Percentiles rank a stretch among this genome's conserved stretches.
These are phyloP conservation scores for Gymnocheta viridis DNA, from an alignment of 2,888 invertebrate species.

Conservation along the genomic window DNA sequence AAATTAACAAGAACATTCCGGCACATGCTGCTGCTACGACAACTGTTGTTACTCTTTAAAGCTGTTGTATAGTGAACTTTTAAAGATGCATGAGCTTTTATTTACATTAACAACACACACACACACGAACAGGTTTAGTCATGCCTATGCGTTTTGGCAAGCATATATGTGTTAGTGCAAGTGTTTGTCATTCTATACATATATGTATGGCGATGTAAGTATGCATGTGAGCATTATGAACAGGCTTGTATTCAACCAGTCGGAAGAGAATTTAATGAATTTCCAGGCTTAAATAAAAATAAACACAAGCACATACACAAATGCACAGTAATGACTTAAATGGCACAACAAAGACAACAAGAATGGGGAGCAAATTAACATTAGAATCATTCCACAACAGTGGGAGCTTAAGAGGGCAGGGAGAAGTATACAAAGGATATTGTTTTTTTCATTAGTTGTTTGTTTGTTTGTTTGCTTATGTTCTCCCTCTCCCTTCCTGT, in stretches of 20 bases:
- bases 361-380: constrained; percentile 54
- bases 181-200: not conserved
- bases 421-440: constrained; percentile 27
- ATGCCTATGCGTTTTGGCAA: not conserved
- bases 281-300: constrained; percentile 70
- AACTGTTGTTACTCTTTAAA: constrained; percentile 31
- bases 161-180: not conserved
- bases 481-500: not conserved
- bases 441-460: constrained; percentile 15
- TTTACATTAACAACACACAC: constrained; percentile 17
- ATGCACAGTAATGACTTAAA: constrained; percentile 63
- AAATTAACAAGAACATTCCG: constrained; percentile 57
- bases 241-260: constrained; percentile 71
- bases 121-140: not conserved
- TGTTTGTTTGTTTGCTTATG: constrained; percentile 29
- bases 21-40: constrained; percentile 34
- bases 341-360: constrained; percentile 42
- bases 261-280: constrained; percentile 76
- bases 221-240: constrained; percentile 49
- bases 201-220: not conserved
- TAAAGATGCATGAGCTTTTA: constrained; percentile 42
- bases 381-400: constrained; percentile 27
- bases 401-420: constrained; percentile 25
- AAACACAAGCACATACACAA: constrained; percentile 57
- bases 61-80: constrained; percentile 27